Conservation (phyloP, 2,888 invertebrate species). For the Heliconius erato region DNA sequence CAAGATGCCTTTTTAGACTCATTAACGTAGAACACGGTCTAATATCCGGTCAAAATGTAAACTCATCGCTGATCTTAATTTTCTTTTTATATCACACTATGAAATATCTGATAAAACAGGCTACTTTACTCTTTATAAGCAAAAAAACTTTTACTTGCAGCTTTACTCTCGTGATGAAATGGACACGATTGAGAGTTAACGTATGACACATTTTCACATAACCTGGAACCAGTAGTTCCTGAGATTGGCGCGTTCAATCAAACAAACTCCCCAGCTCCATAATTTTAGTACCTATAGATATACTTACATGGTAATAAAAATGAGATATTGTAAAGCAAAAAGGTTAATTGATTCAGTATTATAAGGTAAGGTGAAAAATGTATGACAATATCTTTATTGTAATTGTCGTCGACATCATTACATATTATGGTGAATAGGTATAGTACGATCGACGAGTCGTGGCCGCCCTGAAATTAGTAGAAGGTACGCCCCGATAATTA, state of each 20-base stretch:
- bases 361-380: not conserved
- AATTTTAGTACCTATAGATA: not conserved
- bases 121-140: not conserved
- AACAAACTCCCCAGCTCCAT: not conserved
- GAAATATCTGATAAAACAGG: not conserved
- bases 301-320: not conserved
- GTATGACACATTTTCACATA: not conserved
- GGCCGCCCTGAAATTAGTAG: too few species aligned
- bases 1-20: not conserved
- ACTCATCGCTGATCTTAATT: not conserved
- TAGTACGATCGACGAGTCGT: too few species aligned
- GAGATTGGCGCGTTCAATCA: not conserved
- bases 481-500: too few species aligned
- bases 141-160: not conserved
- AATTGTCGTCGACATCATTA: not conserved
- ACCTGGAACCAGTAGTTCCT: too few species aligned
- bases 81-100: not conserved
- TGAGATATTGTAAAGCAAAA: not conserved
- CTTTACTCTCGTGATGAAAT: not conserved
- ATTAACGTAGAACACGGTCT: not conserved
- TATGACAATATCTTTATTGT: not conserved
- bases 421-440: not conserved
- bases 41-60: not conserved
- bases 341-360: constrained; percentile 1
- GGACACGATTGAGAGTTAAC: not conserved